Conservation (phyloP, 2,888 invertebrate genomes). For the Lapara coniferarum region DNA sequence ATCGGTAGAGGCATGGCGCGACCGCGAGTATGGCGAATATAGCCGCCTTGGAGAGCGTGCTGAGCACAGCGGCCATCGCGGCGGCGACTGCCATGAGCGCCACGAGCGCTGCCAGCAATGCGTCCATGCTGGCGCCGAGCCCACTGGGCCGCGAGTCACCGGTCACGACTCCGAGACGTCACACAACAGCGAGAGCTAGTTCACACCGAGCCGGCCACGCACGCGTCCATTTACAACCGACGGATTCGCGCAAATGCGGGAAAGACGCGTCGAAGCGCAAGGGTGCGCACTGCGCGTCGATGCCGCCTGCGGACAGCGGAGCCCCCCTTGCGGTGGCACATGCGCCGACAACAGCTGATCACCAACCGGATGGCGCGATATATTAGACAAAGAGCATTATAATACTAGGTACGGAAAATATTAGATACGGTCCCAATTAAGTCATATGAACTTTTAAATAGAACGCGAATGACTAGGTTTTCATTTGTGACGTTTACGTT, state of each 20-base stretch:
- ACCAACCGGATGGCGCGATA: constrained; percentile 41
- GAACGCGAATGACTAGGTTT: constrained; percentile 27
- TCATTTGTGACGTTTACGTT: constrained; percentile 15
- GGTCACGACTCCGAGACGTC: constrained; percentile 49
- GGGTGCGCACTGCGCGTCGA: constrained; percentile 57
- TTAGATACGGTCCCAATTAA: constrained; percentile 10
- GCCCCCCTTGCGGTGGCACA: constrained; percentile 69
- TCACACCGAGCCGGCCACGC: constrained; percentile 47
- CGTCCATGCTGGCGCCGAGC: constrained; percentile 80
- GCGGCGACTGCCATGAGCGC: constrained; percentile 81
- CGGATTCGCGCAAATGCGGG: constrained; percentile 51
- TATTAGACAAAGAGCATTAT: too few relatives aligned
- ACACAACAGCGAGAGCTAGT: constrained; percentile 57
- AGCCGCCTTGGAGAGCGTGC: constrained; percentile 87
- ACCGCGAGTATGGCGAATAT: constrained; percentile 86
- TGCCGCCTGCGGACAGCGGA: constrained; percentile 47
- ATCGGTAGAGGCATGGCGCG: constrained; percentile 81
- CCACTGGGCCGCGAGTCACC: constrained; percentile 71
- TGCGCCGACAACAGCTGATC: constrained; percentile 80
- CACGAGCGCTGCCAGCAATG: constrained; percentile 79
- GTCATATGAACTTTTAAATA: constrained; percentile 26
- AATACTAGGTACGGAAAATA: too few relatives aligned
- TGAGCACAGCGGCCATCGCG: constrained; percentile 83
- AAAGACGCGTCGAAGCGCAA: constrained; percentile 42
- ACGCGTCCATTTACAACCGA: constrained; percentile 57